Evolutionary conservation across 2,888 invertebrate genomes (phyloP).

Genomic region (Tridacna gigas): DNA sequence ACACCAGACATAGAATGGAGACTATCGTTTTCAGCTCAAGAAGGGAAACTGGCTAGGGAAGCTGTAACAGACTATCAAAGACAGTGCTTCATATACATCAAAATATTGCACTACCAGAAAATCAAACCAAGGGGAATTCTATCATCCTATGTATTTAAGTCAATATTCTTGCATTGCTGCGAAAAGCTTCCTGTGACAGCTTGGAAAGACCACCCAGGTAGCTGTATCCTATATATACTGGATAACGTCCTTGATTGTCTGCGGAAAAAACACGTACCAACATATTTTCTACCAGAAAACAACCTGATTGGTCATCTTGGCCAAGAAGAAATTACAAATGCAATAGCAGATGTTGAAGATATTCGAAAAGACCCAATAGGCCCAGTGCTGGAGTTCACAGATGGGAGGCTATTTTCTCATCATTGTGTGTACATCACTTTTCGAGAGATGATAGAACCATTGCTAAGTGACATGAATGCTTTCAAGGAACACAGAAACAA

Average conservation of each 20-base stretch:
- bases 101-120: slow-evolving; percentile 45
- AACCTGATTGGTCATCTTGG: slow-evolving; percentile 53
- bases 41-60: slow-evolving; percentile 44
- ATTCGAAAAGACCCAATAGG: slow-evolving; percentile 38
- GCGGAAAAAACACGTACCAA: slow-evolving; percentile 37
- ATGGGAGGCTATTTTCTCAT: slow-evolving; percentile 21
- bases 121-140: slow-evolving; percentile 20
- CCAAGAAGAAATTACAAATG: slow-evolving; percentile 30
- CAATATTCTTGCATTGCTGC: slow-evolving; percentile 46
- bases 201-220: slow-evolving; percentile 47
- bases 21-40: slow-evolving; percentile 48
- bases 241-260: slow-evolving; percentile 46
- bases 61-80: slow-evolving; percentile 48
- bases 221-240: slow-evolving; percentile 58
- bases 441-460: slow-evolving; percentile 45
- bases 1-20: slow-evolving; percentile 51
- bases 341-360: slow-evolving; percentile 20
- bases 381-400: slow-evolving; percentile 41
- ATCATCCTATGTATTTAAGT: slow-evolving; percentile 50
- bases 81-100: slow-evolving; percentile 51
- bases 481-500: slow-evolving; percentile 42
- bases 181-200: slow-evolving; percentile 39
- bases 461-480: slow-evolving; percentile 37
- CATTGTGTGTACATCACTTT: slow-evolving; percentile 35
- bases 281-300: slow-evolving; percentile 56